Percentiles rank a stretch among this genome's conserved stretches.
These are phyloP conservation scores for Piaya cayana DNA, from an alignment of 2,113 vertebrate genomes.

Conservation along the genomic window DNA sequence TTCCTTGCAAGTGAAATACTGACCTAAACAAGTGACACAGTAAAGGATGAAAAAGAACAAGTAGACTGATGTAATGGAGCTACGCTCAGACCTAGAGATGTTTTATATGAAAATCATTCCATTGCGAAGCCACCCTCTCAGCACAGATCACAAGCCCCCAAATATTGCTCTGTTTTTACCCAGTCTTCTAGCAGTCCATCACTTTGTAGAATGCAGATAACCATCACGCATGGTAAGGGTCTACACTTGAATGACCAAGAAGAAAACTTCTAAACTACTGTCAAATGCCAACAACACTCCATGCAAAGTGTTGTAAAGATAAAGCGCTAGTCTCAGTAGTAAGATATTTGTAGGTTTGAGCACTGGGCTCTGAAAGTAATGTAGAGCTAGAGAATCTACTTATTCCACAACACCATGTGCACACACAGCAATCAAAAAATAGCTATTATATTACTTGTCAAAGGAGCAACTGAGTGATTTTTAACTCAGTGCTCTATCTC, in stretches of 20 bases:
- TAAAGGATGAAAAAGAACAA: background rate
- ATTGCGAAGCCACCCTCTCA: background rate
- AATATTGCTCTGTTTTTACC: background rate
- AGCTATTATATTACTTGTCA: constrained; percentile 47
- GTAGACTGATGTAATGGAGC: background rate
- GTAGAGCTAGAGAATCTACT: constrained; percentile 28
- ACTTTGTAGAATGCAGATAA: background rate
- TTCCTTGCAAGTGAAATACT: background rate
- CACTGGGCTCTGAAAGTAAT: background rate
- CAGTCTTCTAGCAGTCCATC: background rate
- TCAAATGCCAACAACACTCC: background rate
- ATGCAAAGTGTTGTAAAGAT: background rate
- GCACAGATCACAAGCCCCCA: background rate
- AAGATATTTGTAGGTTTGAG: constrained; percentile 12
- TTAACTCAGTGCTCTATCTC: constrained; percentile 48
- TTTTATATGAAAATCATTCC: background rate
- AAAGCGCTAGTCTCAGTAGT: background rate
- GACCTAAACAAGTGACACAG: background rate
- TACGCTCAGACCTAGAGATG: background rate
- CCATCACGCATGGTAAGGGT: background rate
- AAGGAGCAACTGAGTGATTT: constrained; percentile 56
- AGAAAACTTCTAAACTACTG: background rate
- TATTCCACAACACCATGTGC: constrained; percentile 29
- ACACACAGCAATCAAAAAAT: constrained; percentile 46
- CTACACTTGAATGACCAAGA: background rate